phyloP scores from a whole-genome alignment of 2,113 vertebrate species.

The Epinephelus fuscoguttatus region DNA sequence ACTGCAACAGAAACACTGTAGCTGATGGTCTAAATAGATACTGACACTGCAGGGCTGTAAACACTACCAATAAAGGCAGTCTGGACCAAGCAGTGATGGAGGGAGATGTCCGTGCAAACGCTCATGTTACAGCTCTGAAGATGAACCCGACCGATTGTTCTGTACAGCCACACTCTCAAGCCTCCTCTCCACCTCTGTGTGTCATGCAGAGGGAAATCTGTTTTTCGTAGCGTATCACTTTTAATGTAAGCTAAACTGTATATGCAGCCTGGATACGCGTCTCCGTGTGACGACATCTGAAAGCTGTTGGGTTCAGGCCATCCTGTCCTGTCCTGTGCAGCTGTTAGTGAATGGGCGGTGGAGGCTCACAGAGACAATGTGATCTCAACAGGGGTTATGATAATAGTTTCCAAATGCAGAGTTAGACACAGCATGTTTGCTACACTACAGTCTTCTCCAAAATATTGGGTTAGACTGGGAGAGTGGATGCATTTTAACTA shows the following conservation, averaged over 20 bases:
- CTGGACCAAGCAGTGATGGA: conserved; percentile 51
- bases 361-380: conserved; percentile 50
- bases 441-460: conserved; percentile 1
- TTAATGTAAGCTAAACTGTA: conserved; percentile 46
- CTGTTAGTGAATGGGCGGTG: conserved; percentile 54
- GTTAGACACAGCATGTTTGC: conserved; percentile 53
- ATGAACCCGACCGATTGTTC: conserved; percentile 57
- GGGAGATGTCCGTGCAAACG: conserved; percentile 51
- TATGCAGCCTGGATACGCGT: conserved; percentile 38
- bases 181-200: conserved; percentile 21
- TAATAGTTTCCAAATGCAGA: conserved; percentile 75
- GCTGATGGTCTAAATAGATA: conserved; percentile 79
- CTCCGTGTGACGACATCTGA: conserved; percentile 57
- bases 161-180: conserved; percentile 17
- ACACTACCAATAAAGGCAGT: conserved; percentile 85
- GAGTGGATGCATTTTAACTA: neutral
- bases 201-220: conserved; percentile 17
- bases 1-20: conserved; percentile 27
- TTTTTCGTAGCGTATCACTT: conserved; percentile 38
- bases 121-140: conserved; percentile 65
- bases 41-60: conserved; percentile 63
- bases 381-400: conserved; percentile 65
- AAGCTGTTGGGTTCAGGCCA: conserved; percentile 51
- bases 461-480: conserved; percentile 6
- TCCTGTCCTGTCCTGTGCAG: conserved; percentile 67